These are phyloP conservation scores for Phocoena sinus DNA, from an alignment of 2,113 vertebrate genomes.

Conservation along the genomic window DNA sequence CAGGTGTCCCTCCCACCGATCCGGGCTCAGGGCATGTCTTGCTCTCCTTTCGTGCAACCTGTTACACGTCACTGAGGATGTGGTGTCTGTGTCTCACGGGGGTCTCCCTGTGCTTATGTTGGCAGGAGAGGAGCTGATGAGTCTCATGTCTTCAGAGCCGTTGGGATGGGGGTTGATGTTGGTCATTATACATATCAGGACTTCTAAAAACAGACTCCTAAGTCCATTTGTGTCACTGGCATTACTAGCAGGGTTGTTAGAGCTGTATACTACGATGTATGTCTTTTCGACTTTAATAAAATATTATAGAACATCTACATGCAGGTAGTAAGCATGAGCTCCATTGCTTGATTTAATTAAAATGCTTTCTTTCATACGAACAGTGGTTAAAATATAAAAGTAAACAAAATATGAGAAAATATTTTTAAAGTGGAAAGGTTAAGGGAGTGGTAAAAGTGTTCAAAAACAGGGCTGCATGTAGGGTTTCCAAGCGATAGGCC, in stretches of 20 bases:
- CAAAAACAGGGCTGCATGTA: constrained; percentile 53
- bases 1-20: background rate
- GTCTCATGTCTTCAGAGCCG: background rate
- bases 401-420: constrained; percentile 59
- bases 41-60: background rate
- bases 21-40: background rate
- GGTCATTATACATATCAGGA: background rate
- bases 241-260: background rate
- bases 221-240: background rate
- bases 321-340: background rate
- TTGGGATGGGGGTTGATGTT: background rate
- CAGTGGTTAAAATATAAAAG: constrained; percentile 24
- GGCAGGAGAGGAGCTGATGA: background rate
- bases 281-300: constrained; percentile 53
- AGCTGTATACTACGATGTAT: background rate
- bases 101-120: background rate
- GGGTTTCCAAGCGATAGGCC: constrained; percentile 51
- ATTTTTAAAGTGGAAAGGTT: constrained; percentile 68
- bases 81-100: background rate
- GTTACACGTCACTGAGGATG: background rate
- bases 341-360: background rate
- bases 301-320: background rate
- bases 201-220: background rate
- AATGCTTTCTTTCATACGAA: background rate
- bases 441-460: constrained; percentile 74